These are phyloP conservation scores for Macroglossus sobrinus DNA, from an alignment of 2,113 vertebrate genomes.

Conservation along the genomic window DNA sequence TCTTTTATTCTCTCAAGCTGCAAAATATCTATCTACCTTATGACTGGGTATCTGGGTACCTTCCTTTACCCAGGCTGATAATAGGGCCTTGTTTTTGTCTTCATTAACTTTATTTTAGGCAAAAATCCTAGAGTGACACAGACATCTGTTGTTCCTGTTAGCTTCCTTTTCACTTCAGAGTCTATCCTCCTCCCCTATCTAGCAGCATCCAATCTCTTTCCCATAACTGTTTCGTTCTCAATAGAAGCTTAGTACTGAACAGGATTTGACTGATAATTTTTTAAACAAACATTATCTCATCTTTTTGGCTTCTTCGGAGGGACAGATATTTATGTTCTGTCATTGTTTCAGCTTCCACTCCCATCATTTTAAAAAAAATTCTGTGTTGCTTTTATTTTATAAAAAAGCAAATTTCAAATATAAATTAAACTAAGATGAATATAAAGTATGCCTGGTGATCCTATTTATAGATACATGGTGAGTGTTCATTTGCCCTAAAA, in stretches of 20 bases:
- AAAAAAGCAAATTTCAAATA: constrained; percentile 27
- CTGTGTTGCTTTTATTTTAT: constrained; percentile 9
- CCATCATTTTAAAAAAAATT: background rate
- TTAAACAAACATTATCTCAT: background rate
- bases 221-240: background rate
- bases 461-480: background rate
- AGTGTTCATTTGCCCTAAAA: constrained; percentile 54
- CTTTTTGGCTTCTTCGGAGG: background rate
- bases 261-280: background rate
- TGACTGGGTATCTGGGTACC: background rate
- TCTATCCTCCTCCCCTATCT: background rate
- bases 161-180: background rate
- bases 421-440: background rate
- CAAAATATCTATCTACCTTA: background rate
- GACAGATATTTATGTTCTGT: background rate
- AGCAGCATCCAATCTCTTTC: background rate
- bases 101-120: background rate
- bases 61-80: background rate
- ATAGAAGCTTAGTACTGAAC: background rate
- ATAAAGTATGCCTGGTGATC: background rate
- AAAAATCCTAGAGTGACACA: background rate
- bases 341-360: background rate
- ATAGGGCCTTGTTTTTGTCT: background rate
- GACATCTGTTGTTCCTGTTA: background rate
- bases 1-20: background rate